These are phyloP conservation scores for Plestiodon gilberti DNA, from an alignment of 2,113 vertebrate genomes.

Conservation along the genomic window DNA sequence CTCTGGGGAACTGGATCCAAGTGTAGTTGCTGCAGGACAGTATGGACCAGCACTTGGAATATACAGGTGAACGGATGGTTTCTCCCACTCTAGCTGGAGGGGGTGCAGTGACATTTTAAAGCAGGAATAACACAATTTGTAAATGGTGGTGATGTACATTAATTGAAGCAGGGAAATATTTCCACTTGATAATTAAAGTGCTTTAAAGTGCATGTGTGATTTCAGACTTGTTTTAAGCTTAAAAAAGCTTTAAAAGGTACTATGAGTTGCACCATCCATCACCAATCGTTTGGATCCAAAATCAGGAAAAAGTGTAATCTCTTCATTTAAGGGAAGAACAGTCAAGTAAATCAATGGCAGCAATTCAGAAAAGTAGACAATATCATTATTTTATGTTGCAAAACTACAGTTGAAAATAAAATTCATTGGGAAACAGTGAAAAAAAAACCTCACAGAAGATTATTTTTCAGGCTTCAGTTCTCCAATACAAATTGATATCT, in stretches of 20 bases:
- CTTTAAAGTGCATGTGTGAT: neutral
- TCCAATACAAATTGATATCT: slow-evolving; percentile 29
- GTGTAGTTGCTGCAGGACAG: neutral
- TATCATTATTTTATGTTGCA: slow-evolving; percentile 13
- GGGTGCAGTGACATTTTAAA: neutral
- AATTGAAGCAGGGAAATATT: neutral
- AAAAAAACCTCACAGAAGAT: slow-evolving; percentile 23
- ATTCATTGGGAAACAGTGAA: slow-evolving; percentile 24
- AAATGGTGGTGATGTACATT: neutral
- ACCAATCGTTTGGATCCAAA: slow-evolving; percentile 24
- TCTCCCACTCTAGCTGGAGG: neutral
- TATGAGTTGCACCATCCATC: slow-evolving; percentile 3
- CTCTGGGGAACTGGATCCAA: neutral
- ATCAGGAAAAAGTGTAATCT: neutral
- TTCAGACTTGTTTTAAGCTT: neutral
- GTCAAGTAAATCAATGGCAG: slow-evolving; percentile 36
- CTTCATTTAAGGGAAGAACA: slow-evolving; percentile 1
- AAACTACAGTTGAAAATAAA: slow-evolving; percentile 15
- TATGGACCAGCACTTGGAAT: neutral
- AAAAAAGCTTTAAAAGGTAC: neutral
- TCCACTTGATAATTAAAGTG: neutral
- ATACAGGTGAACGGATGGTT: too few relatives aligned
- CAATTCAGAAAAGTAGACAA: slow-evolving; percentile 9
- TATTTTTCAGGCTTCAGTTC: slow-evolving; percentile 16
- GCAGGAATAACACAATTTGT: neutral